Percentiles rank a stretch among this genome's conserved stretches.
phyloP scores from a whole-genome alignment of 1,140 invertebrate genomes.

The Eciton burchellii region DNA sequence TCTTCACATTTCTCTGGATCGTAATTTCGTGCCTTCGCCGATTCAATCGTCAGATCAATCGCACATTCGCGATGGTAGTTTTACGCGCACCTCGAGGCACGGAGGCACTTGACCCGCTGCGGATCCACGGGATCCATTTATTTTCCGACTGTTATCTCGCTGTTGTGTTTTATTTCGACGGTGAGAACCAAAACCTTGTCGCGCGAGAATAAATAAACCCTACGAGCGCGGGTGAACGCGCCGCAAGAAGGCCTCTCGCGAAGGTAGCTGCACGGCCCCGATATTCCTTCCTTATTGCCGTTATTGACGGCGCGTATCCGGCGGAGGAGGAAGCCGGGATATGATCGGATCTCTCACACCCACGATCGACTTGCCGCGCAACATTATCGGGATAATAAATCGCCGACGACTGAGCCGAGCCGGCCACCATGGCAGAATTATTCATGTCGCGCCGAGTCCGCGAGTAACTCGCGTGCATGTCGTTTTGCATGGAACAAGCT shows the following conservation, averaged over 20 bases:
- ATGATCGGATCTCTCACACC: slow-evolving; percentile 35
- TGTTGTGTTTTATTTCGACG: slow-evolving; percentile 4
- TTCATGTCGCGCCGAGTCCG: neutral
- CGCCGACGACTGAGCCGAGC: neutral
- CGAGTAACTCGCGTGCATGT: neutral
- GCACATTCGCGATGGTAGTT: no score
- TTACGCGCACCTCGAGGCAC: no score
- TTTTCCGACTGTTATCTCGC: neutral
- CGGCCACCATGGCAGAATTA: neutral
- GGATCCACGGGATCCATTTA: neutral
- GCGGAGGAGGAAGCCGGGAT: slow-evolving; percentile 22
- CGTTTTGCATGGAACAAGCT: neutral
- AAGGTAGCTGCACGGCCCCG: slow-evolving; percentile 29
- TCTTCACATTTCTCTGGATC: no score
- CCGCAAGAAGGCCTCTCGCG: slow-evolving; percentile 37
- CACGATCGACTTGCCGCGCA: slow-evolving; percentile 16
- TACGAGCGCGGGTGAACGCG: slow-evolving; percentile 45
- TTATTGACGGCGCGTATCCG: slow-evolving; percentile 33
- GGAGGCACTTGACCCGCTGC: no score
- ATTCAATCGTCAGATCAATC: neutral
- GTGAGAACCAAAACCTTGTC: slow-evolving; percentile 29
- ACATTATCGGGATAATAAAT: slow-evolving; percentile 44
- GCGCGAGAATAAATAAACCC: slow-evolving; percentile 47
- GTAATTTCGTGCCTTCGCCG: neutral
- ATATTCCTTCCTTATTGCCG: slow-evolving; percentile 56